Evolutionary conservation across 2,113 vertebrate genomes (phyloP).

Genomic region (Etheostoma cragini): DNA sequence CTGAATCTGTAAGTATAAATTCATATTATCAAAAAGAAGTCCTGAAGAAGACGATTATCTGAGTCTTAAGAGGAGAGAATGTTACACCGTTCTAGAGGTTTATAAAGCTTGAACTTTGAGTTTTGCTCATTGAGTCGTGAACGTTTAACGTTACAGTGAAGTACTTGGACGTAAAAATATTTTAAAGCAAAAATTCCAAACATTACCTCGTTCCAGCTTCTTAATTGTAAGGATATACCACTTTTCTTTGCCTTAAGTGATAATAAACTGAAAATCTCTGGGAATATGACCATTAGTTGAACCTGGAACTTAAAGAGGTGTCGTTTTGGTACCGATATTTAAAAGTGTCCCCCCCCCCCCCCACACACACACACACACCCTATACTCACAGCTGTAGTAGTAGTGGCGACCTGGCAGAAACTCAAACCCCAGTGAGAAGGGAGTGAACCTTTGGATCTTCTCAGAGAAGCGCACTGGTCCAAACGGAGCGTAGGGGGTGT

Average conservation of each 20-base stretch:
- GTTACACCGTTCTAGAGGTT: not conserved
- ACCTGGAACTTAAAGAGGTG: no score
- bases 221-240: not conserved
- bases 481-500: constrained; percentile 89
- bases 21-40: not conserved
- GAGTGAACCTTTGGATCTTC: constrained; percentile 98
- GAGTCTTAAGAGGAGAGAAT: not conserved
- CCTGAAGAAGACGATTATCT: not conserved
- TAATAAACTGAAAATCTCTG: not conserved
- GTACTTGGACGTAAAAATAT: not conserved
- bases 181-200: not conserved
- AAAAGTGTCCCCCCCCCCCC: no score
- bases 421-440: constrained; percentile 97
- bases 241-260: not conserved
- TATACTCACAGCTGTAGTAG: constrained; percentile 96
- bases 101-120: not conserved
- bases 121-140: not conserved
- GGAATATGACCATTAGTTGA: not conserved
- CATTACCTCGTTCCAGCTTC: not conserved
- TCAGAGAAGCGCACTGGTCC: constrained; percentile 95
- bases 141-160: not conserved
- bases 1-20: not conserved
- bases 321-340: not conserved
- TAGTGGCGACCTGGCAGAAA: constrained; percentile 94
- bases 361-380: not conserved